Evolutionary conservation across 2,113 vertebrate genomes (phyloP), one percentile per base, ranked within the genome.

Genomic region (Talpa occidentalis): DNA sequence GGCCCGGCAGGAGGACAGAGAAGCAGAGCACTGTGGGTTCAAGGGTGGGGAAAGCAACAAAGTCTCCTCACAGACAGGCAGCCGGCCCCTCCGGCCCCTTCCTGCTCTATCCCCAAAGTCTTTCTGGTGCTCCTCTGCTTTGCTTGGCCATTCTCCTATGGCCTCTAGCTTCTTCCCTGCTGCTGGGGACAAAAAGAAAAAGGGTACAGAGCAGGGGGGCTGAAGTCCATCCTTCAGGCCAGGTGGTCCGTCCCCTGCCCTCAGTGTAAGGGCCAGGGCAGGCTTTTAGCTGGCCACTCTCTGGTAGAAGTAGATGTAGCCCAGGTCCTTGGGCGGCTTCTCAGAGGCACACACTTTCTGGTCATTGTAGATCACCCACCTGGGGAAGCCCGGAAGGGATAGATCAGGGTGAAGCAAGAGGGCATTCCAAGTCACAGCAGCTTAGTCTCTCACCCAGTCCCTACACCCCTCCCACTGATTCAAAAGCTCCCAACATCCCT

Each of bases 311-410:
- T 99, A 99, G 98, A 99, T 99, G 98, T 99, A 99, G 92, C 99
- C 99, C 98, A 99, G 98, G 98, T 99, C 99, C 98, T 99, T 99
- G 94, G 99, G 99, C 3, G 99, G 99, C 98, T 99, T 99, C 98
- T 99, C 99, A 44, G 99, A 99, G 98, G 99, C 99, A 94, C 99
- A 99, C 88, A 99, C 99, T 98, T 99, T 99, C 98, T 99, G 99
- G 98, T 99, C 99, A 0, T 99, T 99, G 98, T 99, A 99, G 98
- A 99, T 99, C 95, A 99, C 99, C 99, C 99, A 99, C 95, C 99
- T 99, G 90, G 90, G 52, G 30, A 54, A 49, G 24, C 21, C 1
- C 76, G 67, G 15, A n/a, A 35, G 72, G 60, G 54, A 94, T 21
- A 82, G 81, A 24, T 56, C 67, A 0, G 0, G 54, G 15, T 79